These are phyloP conservation scores for Peromyscus maniculatus DNA, from an alignment of 2,113 vertebrate species.

Conservation along the genomic window DNA sequence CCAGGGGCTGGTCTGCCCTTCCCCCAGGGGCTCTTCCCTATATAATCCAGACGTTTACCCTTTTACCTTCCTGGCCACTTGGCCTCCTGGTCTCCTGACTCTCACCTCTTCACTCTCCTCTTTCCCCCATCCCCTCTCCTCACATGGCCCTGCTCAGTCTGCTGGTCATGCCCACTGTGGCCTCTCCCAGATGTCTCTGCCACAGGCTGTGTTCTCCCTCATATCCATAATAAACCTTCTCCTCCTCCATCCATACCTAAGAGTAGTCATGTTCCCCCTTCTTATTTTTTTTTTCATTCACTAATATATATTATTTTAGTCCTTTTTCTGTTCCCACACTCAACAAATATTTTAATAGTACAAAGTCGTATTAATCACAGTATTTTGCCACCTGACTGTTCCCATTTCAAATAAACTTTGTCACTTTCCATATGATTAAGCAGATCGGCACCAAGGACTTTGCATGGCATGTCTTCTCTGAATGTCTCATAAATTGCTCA, in stretches of 20 bases:
- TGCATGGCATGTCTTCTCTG: neutral
- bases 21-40: neutral
- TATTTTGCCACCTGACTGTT: neutral
- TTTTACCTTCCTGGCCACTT: neutral
- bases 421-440: slow-evolving; percentile 13
- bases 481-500: slow-evolving; percentile 4
- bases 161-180: neutral
- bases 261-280: neutral
- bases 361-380: neutral
- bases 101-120: neutral
- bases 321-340: neutral
- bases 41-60: too few relatives aligned
- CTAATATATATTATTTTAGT: neutral
- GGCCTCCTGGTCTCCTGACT: neutral
- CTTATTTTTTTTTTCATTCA: neutral
- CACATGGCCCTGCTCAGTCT: neutral
- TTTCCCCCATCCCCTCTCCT: neutral
- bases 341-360: slow-evolving; percentile 34
- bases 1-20: neutral
- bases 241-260: neutral
- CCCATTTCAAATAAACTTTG: slow-evolving; percentile 7
- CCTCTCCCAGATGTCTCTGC: neutral
- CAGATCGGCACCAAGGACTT: neutral
- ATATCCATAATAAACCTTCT: neutral
- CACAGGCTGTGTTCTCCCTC: neutral